A percentile compares a stretch with the other conserved stretches of the same genome.
phyloP scores from a whole-genome alignment of 2,113 vertebrate genomes.

The Cervus canadensis region DNA sequence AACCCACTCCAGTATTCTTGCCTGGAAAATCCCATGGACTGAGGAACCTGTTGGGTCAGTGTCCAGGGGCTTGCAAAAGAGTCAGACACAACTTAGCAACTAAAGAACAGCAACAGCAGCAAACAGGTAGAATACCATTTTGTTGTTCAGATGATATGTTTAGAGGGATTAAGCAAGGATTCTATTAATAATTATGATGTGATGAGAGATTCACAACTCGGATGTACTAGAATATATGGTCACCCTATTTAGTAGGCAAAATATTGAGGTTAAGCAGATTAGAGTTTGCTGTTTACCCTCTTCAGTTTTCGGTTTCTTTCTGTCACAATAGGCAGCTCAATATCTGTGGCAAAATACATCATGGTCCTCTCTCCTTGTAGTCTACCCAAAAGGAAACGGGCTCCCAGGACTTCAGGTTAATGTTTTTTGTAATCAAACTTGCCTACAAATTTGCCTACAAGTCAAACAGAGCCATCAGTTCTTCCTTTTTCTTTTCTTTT shows the following conservation, averaged over 20 bases:
- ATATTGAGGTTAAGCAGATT: neutral
- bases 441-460: neutral
- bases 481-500: neutral
- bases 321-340: neutral
- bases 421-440: neutral
- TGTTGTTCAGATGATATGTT: neutral
- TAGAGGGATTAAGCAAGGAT: neutral
- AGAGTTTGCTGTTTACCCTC: neutral
- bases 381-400: neutral
- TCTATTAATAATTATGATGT: neutral
- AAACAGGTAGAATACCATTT: neutral
- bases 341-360: neutral
- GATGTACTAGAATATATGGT: neutral
- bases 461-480: neutral
- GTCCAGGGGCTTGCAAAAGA: neutral
- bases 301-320: neutral
- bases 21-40: neutral
- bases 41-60: neutral
- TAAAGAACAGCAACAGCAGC: neutral
- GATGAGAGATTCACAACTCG: neutral
- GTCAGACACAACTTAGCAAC: fast-evolving
- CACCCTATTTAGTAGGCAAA: neutral
- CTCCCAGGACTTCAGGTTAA: neutral
- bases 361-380: neutral
- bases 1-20: neutral